Conservation (phyloP, 2,888 invertebrate species). For the Exocentrus adspersus region DNA sequence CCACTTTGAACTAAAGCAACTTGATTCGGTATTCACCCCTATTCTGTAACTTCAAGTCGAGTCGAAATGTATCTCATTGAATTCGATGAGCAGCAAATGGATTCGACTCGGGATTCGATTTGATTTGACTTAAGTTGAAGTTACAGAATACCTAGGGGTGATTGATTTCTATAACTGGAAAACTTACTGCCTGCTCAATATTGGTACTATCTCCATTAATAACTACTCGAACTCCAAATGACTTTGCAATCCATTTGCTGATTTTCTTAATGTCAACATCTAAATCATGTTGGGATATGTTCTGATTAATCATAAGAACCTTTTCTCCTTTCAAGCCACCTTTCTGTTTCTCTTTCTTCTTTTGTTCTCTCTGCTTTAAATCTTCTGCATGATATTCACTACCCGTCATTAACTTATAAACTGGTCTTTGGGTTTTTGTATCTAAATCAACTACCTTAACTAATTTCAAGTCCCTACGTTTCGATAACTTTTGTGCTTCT, state of each 20-base stretch:
- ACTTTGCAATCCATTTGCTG: constrained; percentile 73
- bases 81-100: no score
- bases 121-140: no score
- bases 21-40: no score
- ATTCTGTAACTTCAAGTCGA: no score
- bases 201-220: constrained; percentile 65
- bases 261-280: constrained; percentile 73
- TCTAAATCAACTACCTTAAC: constrained; percentile 75
- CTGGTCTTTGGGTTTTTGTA: constrained; percentile 73
- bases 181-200: constrained; percentile 61
- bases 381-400: constrained; percentile 74
- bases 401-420: constrained; percentile 76
- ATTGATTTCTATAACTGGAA: neutral
- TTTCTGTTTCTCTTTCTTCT: constrained; percentile 62
- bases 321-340: constrained; percentile 71
- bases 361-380: constrained; percentile 66
- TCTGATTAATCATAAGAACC: constrained; percentile 69
- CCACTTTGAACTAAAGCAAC: no score
- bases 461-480: constrained; percentile 74
- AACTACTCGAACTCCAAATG: constrained; percentile 71
- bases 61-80: no score
- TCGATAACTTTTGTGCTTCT: constrained; percentile 76
- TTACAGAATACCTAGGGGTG: no score
- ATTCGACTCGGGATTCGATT: no score
- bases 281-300: constrained; percentile 75